These are phyloP conservation scores for Agrochola macilenta DNA, from an alignment of 2,888 invertebrate genomes.

Conservation along the genomic window DNA sequence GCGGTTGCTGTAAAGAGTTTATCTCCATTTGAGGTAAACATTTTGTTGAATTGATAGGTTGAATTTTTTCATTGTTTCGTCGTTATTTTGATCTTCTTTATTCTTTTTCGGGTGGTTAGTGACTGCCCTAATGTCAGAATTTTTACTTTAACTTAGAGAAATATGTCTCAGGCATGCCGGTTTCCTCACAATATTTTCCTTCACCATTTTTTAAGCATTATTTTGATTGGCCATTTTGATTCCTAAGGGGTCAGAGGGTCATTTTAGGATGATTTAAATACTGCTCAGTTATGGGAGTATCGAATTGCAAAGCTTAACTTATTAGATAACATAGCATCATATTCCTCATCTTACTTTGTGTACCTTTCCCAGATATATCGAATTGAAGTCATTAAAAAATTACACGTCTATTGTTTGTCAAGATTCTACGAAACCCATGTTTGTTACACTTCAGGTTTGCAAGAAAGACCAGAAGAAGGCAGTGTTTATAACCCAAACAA, in stretches of 20 bases:
- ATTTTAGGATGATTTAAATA: neutral
- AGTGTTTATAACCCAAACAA: conserved; percentile 91
- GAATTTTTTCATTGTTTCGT: neutral
- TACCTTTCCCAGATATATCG: neutral
- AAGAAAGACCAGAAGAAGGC: conserved; percentile 83
- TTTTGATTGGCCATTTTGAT: too few species aligned
- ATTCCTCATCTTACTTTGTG: neutral
- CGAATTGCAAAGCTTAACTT: neutral
- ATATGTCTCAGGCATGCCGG: too few species aligned
- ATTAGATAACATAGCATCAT: too few species aligned
- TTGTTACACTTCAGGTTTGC: conserved; percentile 74
- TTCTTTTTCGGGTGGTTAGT: too few species aligned
- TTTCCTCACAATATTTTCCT: too few species aligned
- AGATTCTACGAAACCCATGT: neutral
- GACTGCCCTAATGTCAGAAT: too few species aligned
- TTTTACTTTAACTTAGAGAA: too few species aligned
- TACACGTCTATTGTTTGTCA: conserved; percentile 2
- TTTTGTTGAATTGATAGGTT: neutral
- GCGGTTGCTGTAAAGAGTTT: conserved; percentile 92
- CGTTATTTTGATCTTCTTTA: neutral
- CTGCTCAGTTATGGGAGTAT: neutral
- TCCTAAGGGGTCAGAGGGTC: too few species aligned
- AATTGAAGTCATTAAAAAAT: neutral
- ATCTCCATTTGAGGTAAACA: conserved; percentile 91
- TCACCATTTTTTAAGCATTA: too few species aligned